Percentiles rank a stretch among this genome's conserved stretches.
Evolutionary conservation across 2,113 vertebrate species (phyloP).

Genomic region (Aegotheles bennettii): DNA sequence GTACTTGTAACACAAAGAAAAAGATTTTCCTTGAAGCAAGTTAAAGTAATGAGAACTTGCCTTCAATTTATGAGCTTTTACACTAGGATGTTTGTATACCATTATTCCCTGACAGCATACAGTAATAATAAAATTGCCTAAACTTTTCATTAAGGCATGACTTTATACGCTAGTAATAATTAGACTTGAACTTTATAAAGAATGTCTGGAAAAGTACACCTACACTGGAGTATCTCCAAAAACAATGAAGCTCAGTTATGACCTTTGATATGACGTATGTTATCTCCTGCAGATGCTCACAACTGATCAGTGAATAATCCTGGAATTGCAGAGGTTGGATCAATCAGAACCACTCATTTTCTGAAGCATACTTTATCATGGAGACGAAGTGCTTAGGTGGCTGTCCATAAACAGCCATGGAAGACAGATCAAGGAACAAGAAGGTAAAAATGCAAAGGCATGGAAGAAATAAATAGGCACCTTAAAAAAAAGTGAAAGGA

Average conservation of each 20-base stretch:
- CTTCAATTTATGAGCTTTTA: neutral
- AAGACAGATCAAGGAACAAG: neutral
- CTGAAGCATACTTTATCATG: neutral
- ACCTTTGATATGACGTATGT: neutral
- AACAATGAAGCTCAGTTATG: neutral
- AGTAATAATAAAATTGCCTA: neutral
- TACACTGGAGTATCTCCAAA: neutral
- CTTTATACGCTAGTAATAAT: neutral
- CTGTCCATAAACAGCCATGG: neutral
- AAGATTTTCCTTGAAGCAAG: neutral
- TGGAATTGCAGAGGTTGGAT: neutral
- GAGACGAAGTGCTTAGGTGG: neutral
- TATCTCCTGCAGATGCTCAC: neutral
- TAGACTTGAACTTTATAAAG: neutral
- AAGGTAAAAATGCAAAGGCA: neutral
- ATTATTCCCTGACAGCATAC: neutral
- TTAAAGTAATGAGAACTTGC: neutral
- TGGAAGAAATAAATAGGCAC: neutral
- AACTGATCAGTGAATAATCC: neutral
- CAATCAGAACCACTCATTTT: neutral
- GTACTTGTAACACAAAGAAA: neutral
- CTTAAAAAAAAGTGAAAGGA: neutral
- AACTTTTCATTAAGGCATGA: neutral
- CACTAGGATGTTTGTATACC: neutral
- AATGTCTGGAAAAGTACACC: neutral